phyloP scores from a whole-genome alignment of 2,113 vertebrate genomes.

The Neodontobutis hainanensis region DNA sequence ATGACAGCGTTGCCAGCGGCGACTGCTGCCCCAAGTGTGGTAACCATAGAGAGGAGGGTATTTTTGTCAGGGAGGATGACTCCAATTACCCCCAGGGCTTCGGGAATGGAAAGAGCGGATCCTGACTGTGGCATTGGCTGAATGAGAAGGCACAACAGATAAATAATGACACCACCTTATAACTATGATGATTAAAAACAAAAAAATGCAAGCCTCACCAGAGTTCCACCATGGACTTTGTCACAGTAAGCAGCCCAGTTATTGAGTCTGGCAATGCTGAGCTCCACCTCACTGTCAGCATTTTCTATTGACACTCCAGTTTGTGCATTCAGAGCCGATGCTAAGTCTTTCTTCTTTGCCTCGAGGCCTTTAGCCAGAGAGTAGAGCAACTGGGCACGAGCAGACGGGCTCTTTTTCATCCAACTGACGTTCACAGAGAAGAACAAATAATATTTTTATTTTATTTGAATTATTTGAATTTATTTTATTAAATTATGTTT shows the following conservation, averaged over 20 bases:
- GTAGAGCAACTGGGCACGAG: constrained; percentile 80
- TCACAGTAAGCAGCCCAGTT: constrained; percentile 84
- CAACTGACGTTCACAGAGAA: constrained; percentile 72
- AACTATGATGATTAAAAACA: no score
- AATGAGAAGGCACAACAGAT: not conserved
- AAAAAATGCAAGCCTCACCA: constrained; percentile 68
- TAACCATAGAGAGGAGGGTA: constrained; percentile 86
- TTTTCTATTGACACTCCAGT: constrained; percentile 60
- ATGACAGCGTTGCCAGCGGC: constrained; percentile 83
- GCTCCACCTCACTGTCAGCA: constrained; percentile 80
- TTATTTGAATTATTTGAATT: not conserved
- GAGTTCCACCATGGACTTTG: constrained; percentile 74
- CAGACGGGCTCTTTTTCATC: constrained; percentile 76
- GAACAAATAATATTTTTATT: not conserved
- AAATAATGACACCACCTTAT: no score
- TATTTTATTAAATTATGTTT: not conserved
- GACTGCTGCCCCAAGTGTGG: constrained; percentile 83
- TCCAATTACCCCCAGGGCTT: constrained; percentile 86
- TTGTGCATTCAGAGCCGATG: constrained; percentile 60
- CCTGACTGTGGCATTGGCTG: constrained; percentile 83
- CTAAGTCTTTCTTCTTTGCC: constrained; percentile 68
- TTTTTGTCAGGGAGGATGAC: constrained; percentile 81
- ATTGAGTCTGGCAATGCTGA: constrained; percentile 78
- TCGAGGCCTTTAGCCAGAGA: constrained; percentile 83
- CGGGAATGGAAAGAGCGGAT: constrained; percentile 78